A percentile compares a stretch with the other conserved stretches of the same genome.
phyloP scores from a whole-genome alignment of 2,113 vertebrate genomes.

The Melanocharis versteri region DNA sequence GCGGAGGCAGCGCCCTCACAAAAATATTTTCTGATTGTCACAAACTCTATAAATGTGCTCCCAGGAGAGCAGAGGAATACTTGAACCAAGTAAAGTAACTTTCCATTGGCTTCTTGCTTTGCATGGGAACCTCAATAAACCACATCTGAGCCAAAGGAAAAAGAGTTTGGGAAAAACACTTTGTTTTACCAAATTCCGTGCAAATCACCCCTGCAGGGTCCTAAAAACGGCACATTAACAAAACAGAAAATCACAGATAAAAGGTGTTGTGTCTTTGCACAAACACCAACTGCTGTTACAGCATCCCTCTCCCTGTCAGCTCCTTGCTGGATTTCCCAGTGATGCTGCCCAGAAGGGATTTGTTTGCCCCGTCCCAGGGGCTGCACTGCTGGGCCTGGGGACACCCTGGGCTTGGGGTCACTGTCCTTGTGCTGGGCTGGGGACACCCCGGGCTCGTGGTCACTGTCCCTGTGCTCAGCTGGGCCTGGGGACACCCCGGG shows the following conservation, averaged over 20 bases:
- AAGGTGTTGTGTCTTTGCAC: not conserved
- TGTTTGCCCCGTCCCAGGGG: not conserved
- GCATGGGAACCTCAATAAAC: not conserved
- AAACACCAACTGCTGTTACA: accelerated
- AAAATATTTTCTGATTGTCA: not conserved
- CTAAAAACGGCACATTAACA: not conserved
- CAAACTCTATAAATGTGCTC: not conserved
- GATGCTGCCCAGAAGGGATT: not conserved
- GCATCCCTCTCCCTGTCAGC: not conserved
- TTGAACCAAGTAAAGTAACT: not conserved
- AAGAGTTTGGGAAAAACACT: not conserved
- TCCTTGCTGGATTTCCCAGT: not conserved
- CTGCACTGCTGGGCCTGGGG: not conserved
- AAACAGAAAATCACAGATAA: not conserved
- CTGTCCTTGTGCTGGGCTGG: not conserved
- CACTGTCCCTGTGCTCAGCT: not conserved
- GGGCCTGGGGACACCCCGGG: no score
- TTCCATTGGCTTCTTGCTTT: not conserved
- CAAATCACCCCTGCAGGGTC: not conserved
- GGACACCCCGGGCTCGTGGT: not conserved
- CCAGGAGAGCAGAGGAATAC: not conserved
- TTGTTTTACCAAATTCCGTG: not conserved
- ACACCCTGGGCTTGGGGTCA: not conserved
- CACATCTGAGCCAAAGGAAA: not conserved
- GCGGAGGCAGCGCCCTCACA: not conserved